Evolutionary conservation across 2,797 vertebrate species (phyloP), one percentile per base, ranked within the genome.

Genomic region (Anguilla obscura): DNA sequence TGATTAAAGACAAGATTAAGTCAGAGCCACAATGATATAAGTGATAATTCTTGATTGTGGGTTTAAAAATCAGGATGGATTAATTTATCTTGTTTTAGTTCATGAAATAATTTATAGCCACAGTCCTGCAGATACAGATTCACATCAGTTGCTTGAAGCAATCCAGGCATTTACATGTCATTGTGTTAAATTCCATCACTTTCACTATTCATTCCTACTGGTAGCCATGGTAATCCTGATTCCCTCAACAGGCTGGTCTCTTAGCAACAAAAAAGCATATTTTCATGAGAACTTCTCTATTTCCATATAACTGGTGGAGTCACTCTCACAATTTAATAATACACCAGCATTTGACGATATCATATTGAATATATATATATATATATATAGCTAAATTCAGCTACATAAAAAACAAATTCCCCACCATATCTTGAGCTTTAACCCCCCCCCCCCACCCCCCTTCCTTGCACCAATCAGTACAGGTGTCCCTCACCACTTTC

Each of bases 121-220:
- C 45, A 10, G 40, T 82, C 79, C 12, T 10, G 7, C 7, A 82
- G 79, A n/a, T 50, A 48, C 45, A 82, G 45, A 82, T 48, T 82
- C 79, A 82, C 50, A 3, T 50, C 40, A 82, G 48, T 82, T 79
- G 45, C 33, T 79, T 79, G 12, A 79, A 40, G 76, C 79, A 82
- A 21, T n/a, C 76, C 36, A 80, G 76, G 79, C 79, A 50, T 50
- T 82, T 82, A 82, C 45, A 33, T 50, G 40, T 48, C 33, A 82
- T 82, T 50, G 79, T 82, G 79, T 50, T 82, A 82, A 82, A 82
- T 82, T 82, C 79, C 79, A 82, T 82, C 40, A 82, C 79, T 82
- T 82, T 82, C 36, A 50, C 40, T 40, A 82, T 82, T 82, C 40
- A 82, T 82, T 82, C 33, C 79, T 50, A 9, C 45, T 24, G 40